Conservation (phyloP, 2,888 invertebrate species). For the Cacoxenus indagator region DNA sequence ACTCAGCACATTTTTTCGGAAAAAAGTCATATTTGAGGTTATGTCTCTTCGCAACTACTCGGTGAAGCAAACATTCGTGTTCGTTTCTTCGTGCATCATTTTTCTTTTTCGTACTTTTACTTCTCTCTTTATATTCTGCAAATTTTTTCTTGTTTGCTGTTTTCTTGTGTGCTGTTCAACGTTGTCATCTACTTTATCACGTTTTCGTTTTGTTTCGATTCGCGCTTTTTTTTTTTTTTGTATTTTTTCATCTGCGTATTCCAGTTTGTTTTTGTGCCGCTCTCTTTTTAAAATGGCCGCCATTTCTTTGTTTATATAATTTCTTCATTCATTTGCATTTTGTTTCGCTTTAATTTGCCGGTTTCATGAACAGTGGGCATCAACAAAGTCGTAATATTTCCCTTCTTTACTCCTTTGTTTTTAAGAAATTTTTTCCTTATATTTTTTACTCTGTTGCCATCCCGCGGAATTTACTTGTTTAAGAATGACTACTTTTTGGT, state of each 20-base stretch:
- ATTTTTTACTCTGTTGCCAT: no score
- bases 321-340: constrained; percentile 1
- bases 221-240: constrained; percentile 47
- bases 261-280: constrained; percentile 33
- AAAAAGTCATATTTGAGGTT: constrained; percentile 54
- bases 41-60: constrained; percentile 35
- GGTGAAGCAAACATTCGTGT: constrained; percentile 23
- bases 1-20: constrained; percentile 52
- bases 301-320: constrained; percentile 22
- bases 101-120: constrained; percentile 33
- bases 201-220: constrained; percentile 42
- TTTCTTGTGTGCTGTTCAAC: constrained; percentile 32
- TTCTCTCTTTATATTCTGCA: constrained; percentile 39
- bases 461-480: no score
- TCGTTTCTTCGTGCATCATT: constrained; percentile 29
- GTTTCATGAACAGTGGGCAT: not conserved
- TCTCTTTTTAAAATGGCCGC: constrained; percentile 59
- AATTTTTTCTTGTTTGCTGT: constrained; percentile 50
- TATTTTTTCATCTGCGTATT: constrained; percentile 35
- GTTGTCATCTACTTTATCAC: constrained; percentile 42
- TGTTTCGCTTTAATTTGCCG: constrained; percentile 4
- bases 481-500: no score
- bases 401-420: no score
- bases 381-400: no score
- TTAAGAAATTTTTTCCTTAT: no score